Evolutionary conservation across 2,888 invertebrate genomes (phyloP), one percentile per base, ranked within the genome.

Genomic region (Hypomecis atomaria): DNA sequence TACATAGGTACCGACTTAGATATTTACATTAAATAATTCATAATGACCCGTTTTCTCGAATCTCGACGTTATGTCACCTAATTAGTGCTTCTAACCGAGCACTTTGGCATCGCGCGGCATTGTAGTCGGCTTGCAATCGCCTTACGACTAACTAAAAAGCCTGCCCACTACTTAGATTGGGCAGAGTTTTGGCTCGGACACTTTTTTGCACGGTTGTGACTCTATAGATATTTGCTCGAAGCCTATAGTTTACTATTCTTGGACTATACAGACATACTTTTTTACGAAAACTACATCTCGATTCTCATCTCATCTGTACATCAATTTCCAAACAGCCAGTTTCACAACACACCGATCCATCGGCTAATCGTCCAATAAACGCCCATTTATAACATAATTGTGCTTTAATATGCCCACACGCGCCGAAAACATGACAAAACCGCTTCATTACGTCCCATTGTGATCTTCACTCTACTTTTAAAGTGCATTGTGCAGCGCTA

Each of bases 341-440:
- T 83, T 83, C 83, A 72, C 74, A 74, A 70, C 74, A 68, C 78
- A 58, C 63, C 67, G 62, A 44, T 58, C 49, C 59, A 38, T 59
- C 59, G 42, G 75, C 86, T 89, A 90, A 91, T 90, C 85, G 89
- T 79, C 79, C 85, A 80, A 87, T 89, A 89, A 90, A 83, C 85
- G 85, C 75, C 85, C 83, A 86, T 90, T 88, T 88, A 86, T 82
- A 84, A 81, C 85, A 81, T 91, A 91, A 90, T 91, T 87, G 89
- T 83, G 71, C 80, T 84, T 86, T 89, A 90, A 91, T 89, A 86
- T 83, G 85, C 86, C 84, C 85, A 87, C 87, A 81, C 79, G 77
- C 78, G 73, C 78, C 73, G 78, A 76, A 73, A 84, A 89, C 81
- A 84, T 83, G 86, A 90, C 88, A 86, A 88, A 89, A 89, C 88